Base-by-base conservation (phyloP, 2,797 vertebrate genomes). In the Falco cherrug region DNA sequence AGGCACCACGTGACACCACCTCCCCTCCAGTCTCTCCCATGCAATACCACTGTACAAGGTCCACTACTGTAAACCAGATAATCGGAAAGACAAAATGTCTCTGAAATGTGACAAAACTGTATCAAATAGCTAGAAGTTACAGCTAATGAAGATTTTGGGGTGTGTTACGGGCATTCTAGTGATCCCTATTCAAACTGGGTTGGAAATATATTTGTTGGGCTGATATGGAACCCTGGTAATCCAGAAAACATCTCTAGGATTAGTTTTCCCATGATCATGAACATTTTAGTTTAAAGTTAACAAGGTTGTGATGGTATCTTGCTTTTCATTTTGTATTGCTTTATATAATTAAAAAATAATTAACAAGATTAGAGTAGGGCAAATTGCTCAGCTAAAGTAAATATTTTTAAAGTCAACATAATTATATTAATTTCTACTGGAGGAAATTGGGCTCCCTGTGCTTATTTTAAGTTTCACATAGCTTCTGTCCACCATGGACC, bases 191-290 rank as follows among this genome's bases (percentile, higher is more conserved):
- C 28, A 78, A 13, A 19, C 0, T 29, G 9, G 1, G 10, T 9
- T 74, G 10, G 15, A 76, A 90, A 65, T 4, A n/a, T 21, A 71
- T 41, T 63, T 74, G 4, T 39, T 75, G 7, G 39, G 17, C 13
- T 84, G 11, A 31, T 64, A 12, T 57, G 28, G 31, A 56, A 12
- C 16, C 4, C 18, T 87, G 24, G 9, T 53, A 84, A 71, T 2
- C 1, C 35, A 56, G 25, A 87, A 73, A 89, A 19, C 0, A 0
- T 43, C 13, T 48, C 11, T 47, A 80, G 41, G 21, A 31, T 37
- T 79, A 61, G 2, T 67, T 90, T 82, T 82, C 31, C 11, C 4
- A 29, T 26, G 1, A 22, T 51, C 6, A 31, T 22, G 25, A 76
- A 18, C 1, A 37, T 35, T 51, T 87, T 77, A 3, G 20, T 73